A percentile compares a stretch with the other conserved stretches of the same genome.
Conservation (phyloP, 2,888 invertebrate genomes). For the Oeneis ivallda region DNA sequence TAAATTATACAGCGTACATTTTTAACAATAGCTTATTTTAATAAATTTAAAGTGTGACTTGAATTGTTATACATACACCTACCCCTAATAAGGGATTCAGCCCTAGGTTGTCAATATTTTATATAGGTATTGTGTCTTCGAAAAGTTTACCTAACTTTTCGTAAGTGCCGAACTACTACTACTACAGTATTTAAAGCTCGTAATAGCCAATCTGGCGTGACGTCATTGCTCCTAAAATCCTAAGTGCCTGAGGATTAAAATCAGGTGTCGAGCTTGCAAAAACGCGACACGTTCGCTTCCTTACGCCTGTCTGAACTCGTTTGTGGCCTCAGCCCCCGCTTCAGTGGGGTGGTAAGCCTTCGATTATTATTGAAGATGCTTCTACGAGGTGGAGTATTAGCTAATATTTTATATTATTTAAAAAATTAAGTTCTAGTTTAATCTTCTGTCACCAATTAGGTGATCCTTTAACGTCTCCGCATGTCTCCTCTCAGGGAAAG, state of each 20-base stretch:
- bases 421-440: not conserved
- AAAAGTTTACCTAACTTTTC: not conserved
- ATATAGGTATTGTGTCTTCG: too few relatives aligned
- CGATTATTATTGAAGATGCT: conserved; percentile 47
- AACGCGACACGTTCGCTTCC: conserved; percentile 66
- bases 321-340: conserved; percentile 49
- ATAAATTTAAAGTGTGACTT: too few relatives aligned
- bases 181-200: too few relatives aligned
- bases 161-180: conserved; percentile 9
- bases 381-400: not conserved
- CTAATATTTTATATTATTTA: not conserved
- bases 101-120: too few relatives aligned
- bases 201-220: conserved; percentile 29
- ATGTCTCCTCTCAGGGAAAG: not conserved
- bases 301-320: conserved; percentile 73
- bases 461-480: not conserved
- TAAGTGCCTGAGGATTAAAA: conserved; percentile 66
- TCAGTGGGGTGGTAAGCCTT: conserved; percentile 43
- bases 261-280: conserved; percentile 59
- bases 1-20: not conserved
- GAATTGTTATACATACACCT: too few relatives aligned
- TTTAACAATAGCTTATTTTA: too few relatives aligned
- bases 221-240: conserved; percentile 54
- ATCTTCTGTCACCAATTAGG: not conserved
- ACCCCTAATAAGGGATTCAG: too few relatives aligned